Base-by-base conservation (phyloP, 2,888 invertebrate genomes). In the Acleris emargana region DNA sequence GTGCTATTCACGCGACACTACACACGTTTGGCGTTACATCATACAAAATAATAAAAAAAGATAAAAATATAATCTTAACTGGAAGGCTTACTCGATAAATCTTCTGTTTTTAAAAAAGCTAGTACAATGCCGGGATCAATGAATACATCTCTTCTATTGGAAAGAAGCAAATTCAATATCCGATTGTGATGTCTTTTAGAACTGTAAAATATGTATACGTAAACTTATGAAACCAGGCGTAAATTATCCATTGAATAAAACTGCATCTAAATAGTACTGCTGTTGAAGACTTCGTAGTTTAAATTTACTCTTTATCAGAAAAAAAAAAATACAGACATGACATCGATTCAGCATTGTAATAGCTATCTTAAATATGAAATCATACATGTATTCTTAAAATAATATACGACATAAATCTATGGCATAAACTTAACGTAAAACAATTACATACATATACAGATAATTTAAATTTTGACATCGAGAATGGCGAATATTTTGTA, bases 21-120 rank as follows among this genome's bases (percentile, higher is more conserved):
- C 42, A 67, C 28, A 63, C 52, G 38, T 63, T 62, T 63, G 57
- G 58, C 58, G 25, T 63, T 67, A 58, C 25, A 51, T 38, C 52
- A 53, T 64, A 43, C 47, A 43, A 58, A 58, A 62, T 45, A 51
- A 53, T 68, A n/a, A 64, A 62, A 62, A 62, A 63, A 64, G 72
- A 77, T 72, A 81, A 76, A 77, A 78, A 78, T 81, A 77, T 80
- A 80, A 82, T 68, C 53, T 68, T 62, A 64, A 68, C 64, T 63
- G 69, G 68, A 67, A 70, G 62, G 54, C 25, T 66, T 66, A 67
- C 62, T 67, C 70, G 62, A 59, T n/a, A 59, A 45, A 55, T 59
- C 17, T 49, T 42, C 32, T 11, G 32, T 32, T 3, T 32, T 32
- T 32, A 32, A 11, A 3, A 32, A 11, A 11, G 32, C 13, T 32